Conservation (phyloP, 2,797 vertebrate genomes). For the Myotis planiceps region DNA sequence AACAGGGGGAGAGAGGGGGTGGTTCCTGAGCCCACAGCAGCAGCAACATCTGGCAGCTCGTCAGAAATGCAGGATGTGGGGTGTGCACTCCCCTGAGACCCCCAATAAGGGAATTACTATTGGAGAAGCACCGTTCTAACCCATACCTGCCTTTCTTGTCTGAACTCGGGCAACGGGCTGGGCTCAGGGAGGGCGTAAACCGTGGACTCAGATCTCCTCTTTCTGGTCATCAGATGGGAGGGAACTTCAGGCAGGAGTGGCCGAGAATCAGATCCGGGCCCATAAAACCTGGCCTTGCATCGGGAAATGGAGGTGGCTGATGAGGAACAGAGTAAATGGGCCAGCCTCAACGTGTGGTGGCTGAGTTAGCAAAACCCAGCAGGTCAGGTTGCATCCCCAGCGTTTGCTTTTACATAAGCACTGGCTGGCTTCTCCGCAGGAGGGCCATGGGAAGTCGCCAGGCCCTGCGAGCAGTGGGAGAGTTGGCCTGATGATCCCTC, state of each 20-base stretch:
- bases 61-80: background rate
- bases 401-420: slow-evolving; percentile 38
- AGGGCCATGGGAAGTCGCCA: slow-evolving; percentile 9
- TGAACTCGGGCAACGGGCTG: background rate
- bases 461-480: background rate
- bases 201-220: background rate
- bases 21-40: background rate
- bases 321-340: background rate
- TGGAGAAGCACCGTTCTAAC: background rate
- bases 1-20: background rate
- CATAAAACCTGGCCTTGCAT: background rate
- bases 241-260: background rate
- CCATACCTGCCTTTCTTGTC: background rate
- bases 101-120: background rate
- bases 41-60: no score
- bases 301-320: background rate
- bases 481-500: background rate
- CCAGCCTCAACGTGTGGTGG: background rate
- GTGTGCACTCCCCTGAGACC: background rate
- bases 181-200: background rate
- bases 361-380: slow-evolving; percentile 28
- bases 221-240: background rate
- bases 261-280: background rate
- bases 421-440: background rate
- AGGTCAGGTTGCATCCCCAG: background rate